Evolutionary conservation across 1,140 invertebrate species (phyloP), one percentile per base, ranked within the genome.

Genomic region (Asobara japonica): DNA sequence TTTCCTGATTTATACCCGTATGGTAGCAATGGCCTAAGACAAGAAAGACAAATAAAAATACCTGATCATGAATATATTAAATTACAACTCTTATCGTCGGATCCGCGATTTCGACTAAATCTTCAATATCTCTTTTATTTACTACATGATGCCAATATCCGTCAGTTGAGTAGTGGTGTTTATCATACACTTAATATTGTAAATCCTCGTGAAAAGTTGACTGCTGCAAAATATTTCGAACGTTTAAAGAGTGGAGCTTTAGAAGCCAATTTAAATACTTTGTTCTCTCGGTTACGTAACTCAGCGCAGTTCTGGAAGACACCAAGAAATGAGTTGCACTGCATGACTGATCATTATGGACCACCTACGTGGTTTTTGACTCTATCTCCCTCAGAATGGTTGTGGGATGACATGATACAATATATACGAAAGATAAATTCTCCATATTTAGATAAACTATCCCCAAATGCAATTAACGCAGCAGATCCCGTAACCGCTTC

Each of bases 351-450:
- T n/a, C 38, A 85, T 68, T 84, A 83, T 71, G 81, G 82, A 29
- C 74, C 81, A 36, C 78, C 80, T 25, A 83, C 79, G 11, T 85
- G 81, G 78, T 86, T 84, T 77, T 45, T 86, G 3, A 83, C 82
- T 5, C 64, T 84, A 3, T 84, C 81, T 77, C 80, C 82, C n/a
- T 74, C 65, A 33, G 82, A 85, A 77, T 84, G 77, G 75, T 64
- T 79, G 33, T 82, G 80, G 80, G 61, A 74, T n/a, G 79, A 81
- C 69, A 76, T 86, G 69, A 68, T 65, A 48, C 61, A 80, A 33
- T 81, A 82, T 75, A 18, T 84, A 22, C 56, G 62, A 11, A 31
- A 76, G 72, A 72, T 84, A 6, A 81, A 82, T 71, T 65, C 51
- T 1, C 31, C 41, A 3, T 27, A 67, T 61, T 73, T 69, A 33